These are phyloP conservation scores for Diabrotica balteata DNA, from an alignment of 2,888 invertebrate species.

Conservation along the genomic window DNA sequence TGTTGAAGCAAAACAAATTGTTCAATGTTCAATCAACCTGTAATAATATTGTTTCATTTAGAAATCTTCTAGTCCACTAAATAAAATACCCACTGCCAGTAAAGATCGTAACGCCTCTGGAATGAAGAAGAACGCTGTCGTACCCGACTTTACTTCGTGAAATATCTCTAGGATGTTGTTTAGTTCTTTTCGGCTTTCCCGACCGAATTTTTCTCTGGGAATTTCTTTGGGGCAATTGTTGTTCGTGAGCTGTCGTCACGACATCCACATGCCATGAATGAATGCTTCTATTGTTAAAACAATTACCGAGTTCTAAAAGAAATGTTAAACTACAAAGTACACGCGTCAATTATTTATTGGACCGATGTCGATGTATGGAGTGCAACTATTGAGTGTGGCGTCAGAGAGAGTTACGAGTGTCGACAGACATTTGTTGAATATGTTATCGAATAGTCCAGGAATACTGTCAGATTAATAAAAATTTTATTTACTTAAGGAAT, in stretches of 20 bases:
- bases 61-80: too few species aligned
- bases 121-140: neutral
- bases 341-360: too few species aligned
- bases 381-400: too few species aligned
- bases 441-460: too few species aligned
- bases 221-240: neutral
- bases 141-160: neutral
- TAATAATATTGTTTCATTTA: too few species aligned
- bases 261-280: neutral
- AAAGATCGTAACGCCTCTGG: neutral
- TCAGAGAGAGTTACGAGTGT: too few species aligned
- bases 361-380: too few species aligned
- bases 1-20: too few species aligned
- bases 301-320: neutral
- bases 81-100: neutral
- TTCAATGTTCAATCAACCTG: too few species aligned
- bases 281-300: neutral
- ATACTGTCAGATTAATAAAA: too few species aligned
- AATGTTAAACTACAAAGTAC: neutral
- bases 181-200: slow-evolving; percentile 1
- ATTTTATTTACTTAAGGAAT: too few species aligned
- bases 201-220: slow-evolving; percentile 2
- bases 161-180: slow-evolving; percentile 9
- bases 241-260: slow-evolving; percentile 11
- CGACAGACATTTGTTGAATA: too few species aligned